Evolutionary conservation across 2,797 vertebrate genomes (phyloP), one percentile per base, ranked within the genome.

Genomic region (Lacerta agilis): DNA sequence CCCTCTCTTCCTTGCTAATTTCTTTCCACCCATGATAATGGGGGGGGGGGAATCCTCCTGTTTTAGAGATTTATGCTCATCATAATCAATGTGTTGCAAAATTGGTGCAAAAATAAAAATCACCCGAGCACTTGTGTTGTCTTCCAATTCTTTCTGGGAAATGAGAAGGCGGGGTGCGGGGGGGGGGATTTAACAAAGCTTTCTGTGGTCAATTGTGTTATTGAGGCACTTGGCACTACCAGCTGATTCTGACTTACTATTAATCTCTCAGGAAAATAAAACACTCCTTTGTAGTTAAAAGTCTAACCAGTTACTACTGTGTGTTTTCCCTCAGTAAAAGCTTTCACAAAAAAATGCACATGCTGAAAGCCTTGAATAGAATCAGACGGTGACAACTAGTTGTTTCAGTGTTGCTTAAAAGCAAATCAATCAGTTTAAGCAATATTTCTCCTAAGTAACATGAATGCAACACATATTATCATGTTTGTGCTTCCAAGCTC

Each of bases 161-260:
- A 89, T 1, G 82, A 67, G 27, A 41, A 67, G n/a, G 72, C 6
- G 33, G 36, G 13, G 49, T n/a, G n/a, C 3, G 49, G 49, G n/a
- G 29, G 1, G 82, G 83, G 88, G 25, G 77, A 82, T 89, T 90
- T 90, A 93, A 95, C 94, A 95, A 94, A 95, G 94, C 93, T 94
- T 92, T 92, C 92, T 93, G 93, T 92, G 93, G 94, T 90, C 95
- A 92, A 96, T 94, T 95, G 94, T 96, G 93, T 94, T 94, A 95
- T 95, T 93, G 93, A 88, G 92, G 92, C 94, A 93, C 94, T 95
- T 94, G 95, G 95, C 94, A 95, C 95, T 91, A 90, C 94, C 95
- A 95, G 94, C 94, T 94, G 94, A 94, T 92, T 91, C 93, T 90
- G 77, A 91, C 94, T 94, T 94, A 93, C 90, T 88, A 94, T 95